A percentile compares a stretch with the other conserved stretches of the same genome.
Evolutionary conservation across 2,888 invertebrate genomes (phyloP).

Genomic region (Calameuta idolon): DNA sequence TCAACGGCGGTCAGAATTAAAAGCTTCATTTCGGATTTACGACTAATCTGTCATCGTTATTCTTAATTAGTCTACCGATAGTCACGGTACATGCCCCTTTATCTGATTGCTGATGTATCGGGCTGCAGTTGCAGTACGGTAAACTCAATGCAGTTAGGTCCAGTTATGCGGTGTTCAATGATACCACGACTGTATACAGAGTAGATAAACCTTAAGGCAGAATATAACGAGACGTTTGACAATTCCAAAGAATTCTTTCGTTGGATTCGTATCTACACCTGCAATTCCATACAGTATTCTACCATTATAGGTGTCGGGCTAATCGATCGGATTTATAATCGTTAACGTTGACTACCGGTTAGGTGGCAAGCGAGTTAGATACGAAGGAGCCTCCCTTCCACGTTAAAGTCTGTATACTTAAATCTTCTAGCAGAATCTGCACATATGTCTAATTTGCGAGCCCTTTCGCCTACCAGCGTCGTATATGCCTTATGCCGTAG

Average conservation of each 20-base stretch:
- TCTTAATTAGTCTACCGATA: not conserved
- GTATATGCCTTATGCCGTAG: not conserved
- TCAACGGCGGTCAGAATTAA: not conserved
- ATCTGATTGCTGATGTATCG: not conserved
- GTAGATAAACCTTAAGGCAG: not conserved
- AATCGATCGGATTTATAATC: not conserved
- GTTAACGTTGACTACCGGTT: not conserved
- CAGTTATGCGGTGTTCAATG: not conserved
- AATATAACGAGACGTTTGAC: not conserved
- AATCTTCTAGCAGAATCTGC: not conserved
- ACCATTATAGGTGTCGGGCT: not conserved
- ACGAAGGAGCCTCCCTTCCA: not conserved
- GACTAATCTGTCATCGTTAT: not conserved
- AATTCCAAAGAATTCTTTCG: not conserved
- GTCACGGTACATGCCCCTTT: not conserved
- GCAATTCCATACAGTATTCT: not conserved
- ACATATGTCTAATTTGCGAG: not conserved
- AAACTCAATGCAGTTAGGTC: not conserved
- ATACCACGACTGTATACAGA: not conserved
- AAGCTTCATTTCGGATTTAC: not conserved
- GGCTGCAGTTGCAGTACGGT: not conserved
- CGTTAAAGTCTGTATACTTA: not conserved
- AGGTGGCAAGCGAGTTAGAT: not conserved
- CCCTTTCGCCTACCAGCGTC: not conserved
- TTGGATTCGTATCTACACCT: not conserved